A percentile compares a stretch with the other conserved stretches of the same genome.
Conservation (phyloP, 2,113 vertebrate genomes). For the Crypturellus undulatus region DNA sequence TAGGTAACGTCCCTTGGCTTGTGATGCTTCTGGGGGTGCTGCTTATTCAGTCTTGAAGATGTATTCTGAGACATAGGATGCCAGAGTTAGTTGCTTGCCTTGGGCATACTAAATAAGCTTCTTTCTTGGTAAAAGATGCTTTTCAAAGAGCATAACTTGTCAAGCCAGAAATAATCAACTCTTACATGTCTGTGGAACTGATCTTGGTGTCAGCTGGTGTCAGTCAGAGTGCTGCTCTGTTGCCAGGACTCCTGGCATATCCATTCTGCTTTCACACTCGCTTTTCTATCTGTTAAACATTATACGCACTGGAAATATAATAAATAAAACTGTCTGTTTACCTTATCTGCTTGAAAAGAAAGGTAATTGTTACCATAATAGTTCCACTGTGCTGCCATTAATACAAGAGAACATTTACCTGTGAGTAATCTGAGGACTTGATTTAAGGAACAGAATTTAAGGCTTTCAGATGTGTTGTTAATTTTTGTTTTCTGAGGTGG, state of each 20-base stretch:
- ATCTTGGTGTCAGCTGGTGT: neutral
- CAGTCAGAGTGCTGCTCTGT: neutral
- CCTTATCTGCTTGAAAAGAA: neutral
- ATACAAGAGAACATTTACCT: neutral
- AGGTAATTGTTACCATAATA: neutral
- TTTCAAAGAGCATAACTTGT: neutral
- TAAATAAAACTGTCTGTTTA: no score
- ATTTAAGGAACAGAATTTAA: neutral
- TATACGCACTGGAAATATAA: no score
- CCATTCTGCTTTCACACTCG: neutral
- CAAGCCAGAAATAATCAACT: neutral
- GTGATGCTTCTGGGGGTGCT: neutral
- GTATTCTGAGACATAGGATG: neutral
- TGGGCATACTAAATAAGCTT: neutral
- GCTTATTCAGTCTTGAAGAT: neutral
- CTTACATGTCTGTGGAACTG: neutral
- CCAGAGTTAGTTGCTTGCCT: neutral
- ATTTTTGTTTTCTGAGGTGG: neutral
- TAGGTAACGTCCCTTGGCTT: constrained; percentile 6
- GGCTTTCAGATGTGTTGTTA: neutral
- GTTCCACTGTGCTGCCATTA: neutral
- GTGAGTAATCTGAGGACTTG: neutral
- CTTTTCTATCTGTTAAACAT: neutral
- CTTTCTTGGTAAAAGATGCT: neutral
- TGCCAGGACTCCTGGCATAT: neutral